phyloP scores from a whole-genome alignment of 2,797 vertebrate species.

The Xenentodon cancila region DNA sequence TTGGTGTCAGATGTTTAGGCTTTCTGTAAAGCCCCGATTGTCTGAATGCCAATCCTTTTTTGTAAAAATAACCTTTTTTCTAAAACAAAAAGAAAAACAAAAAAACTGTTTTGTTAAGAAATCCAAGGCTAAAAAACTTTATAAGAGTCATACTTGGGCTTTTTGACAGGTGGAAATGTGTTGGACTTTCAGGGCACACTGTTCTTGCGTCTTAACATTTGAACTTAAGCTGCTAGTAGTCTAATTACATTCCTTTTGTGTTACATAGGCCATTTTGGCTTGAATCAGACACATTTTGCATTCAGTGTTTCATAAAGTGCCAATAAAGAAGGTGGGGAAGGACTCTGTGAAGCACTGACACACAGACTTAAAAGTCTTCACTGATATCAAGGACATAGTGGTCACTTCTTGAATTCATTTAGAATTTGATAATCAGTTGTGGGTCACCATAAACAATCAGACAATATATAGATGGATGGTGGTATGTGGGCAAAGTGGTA shows the following conservation, averaged over 20 bases:
- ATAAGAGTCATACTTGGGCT: slow-evolving; percentile 6
- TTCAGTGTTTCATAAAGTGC: no score
- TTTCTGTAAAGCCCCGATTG: no score
- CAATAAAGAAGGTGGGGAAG: no score
- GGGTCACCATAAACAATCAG: slow-evolving; percentile 10
- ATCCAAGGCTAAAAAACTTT: slow-evolving; percentile 8
- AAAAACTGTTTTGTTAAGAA: no score
- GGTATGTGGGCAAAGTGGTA: background rate
- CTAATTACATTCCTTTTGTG: background rate
- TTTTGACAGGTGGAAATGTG: slow-evolving; percentile 24
- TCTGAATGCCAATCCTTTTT: no score
- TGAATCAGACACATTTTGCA: background rate
- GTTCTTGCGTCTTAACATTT: slow-evolving; percentile 8
- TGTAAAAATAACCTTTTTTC: no score
- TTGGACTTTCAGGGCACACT: background rate
- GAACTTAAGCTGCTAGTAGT: background rate
- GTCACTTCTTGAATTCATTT: slow-evolving; percentile 7
- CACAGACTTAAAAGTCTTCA: no score
- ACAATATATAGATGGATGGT: slow-evolving; percentile 1
- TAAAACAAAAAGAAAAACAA: no score
- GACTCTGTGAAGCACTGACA: no score
- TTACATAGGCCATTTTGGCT: slow-evolving; percentile 6
- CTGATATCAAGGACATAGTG: no score
- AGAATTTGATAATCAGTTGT: slow-evolving; percentile 6
- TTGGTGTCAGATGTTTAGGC: no score